Percentiles rank a stretch among this genome's conserved stretches.
These are phyloP conservation scores for Premnoplex brunnescens DNA, from an alignment of 2,797 vertebrate species.

Conservation along the genomic window DNA sequence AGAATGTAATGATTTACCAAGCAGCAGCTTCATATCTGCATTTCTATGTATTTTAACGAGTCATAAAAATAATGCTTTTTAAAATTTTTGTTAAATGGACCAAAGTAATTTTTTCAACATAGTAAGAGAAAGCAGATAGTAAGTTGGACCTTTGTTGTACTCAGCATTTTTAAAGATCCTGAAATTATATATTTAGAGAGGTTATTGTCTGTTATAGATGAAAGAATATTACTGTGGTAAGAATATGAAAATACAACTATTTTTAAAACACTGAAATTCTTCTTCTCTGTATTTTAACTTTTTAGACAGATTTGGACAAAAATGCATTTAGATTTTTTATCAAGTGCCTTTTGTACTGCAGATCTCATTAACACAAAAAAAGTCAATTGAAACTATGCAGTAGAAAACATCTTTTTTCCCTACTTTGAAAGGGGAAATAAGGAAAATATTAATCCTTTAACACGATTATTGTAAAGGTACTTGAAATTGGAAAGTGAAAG, in stretches of 20 bases:
- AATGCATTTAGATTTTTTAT: neutral
- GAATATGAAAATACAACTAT: neutral
- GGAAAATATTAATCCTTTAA: neutral
- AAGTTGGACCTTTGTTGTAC: neutral
- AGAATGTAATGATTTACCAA: neutral
- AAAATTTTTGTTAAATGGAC: neutral
- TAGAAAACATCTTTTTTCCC: neutral
- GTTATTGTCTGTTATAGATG: neutral
- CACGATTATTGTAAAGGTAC: neutral
- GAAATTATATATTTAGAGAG: neutral
- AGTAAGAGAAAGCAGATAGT: neutral
- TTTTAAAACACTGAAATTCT: neutral
- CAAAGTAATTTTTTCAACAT: neutral
- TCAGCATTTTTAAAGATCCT: neutral
- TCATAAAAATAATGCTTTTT: neutral
- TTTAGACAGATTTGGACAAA: neutral
- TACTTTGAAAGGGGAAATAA: neutral
- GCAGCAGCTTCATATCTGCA: neutral
- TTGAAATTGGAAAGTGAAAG: neutral
- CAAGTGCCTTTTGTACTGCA: neutral
- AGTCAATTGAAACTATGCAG: neutral
- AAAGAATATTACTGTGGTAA: neutral
- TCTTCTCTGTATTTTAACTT: neutral
- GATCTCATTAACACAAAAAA: neutral
- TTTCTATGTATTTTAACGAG: neutral